These are phyloP conservation scores for Nothocercus julius DNA, from an alignment of 2,113 vertebrate genomes.

Conservation along the genomic window DNA sequence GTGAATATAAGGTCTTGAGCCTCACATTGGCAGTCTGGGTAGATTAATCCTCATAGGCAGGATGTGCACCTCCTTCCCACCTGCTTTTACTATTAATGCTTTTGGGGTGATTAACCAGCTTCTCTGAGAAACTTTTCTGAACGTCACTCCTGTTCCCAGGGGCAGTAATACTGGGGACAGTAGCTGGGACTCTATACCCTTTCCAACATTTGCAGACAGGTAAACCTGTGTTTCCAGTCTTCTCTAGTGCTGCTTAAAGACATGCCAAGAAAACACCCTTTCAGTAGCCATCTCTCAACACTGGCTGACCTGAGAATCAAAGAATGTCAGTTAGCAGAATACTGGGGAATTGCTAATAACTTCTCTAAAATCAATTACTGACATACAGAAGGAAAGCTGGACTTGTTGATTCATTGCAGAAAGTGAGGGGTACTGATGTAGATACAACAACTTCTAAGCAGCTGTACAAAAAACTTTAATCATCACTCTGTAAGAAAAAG, in stretches of 20 bases:
- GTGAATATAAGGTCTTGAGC: neutral
- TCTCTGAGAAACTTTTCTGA: neutral
- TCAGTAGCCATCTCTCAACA: neutral
- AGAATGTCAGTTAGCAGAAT: neutral
- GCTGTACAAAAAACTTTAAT: neutral
- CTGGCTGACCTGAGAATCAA: neutral
- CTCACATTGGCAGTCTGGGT: neutral
- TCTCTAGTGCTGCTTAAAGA: neutral
- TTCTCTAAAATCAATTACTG: neutral
- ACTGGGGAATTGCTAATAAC: neutral
- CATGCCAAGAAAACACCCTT: neutral
- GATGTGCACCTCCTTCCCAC: neutral
- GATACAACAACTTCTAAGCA: neutral
- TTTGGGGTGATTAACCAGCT: neutral
- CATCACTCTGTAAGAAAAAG: neutral
- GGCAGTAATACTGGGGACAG: too few relatives aligned
- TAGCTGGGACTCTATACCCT: neutral
- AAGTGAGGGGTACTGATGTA: neutral
- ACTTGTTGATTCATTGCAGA: neutral
- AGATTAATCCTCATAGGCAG: neutral
- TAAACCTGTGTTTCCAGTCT: neutral
- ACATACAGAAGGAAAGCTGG: neutral
- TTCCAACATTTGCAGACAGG: fast-evolving
- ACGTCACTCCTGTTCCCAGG: neutral
- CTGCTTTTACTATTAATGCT: neutral